Evolutionary conservation across 2,888 invertebrate species (phyloP).

Genomic region (Pristionchus maxplancki): DNA sequence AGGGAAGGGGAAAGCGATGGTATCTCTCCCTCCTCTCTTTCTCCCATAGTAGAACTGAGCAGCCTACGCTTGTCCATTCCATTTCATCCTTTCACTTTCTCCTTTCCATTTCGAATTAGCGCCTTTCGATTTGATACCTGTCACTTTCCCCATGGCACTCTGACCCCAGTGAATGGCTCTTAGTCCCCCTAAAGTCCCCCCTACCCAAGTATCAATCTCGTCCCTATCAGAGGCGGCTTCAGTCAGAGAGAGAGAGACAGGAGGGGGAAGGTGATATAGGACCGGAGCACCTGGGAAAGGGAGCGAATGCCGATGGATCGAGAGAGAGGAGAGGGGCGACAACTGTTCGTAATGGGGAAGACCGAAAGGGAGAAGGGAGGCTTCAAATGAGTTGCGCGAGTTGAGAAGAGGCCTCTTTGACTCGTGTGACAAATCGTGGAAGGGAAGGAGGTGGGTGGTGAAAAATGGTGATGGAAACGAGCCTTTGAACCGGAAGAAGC

Average conservation of each 20-base stretch:
- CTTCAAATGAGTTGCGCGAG: slow-evolving; percentile 38
- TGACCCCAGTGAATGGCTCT: neutral
- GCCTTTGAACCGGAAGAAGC: slow-evolving; percentile 40
- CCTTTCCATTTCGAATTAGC: slow-evolving; percentile 10
- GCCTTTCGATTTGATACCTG: neutral
- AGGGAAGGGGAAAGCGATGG: neutral
- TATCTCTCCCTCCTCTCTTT: slow-evolving; percentile 8
- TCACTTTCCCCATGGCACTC: neutral
- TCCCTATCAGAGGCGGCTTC: slow-evolving; percentile 8
- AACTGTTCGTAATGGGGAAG: slow-evolving; percentile 22
- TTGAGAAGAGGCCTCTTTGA: neutral
- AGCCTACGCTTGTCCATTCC: neutral
- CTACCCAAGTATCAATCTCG: neutral
- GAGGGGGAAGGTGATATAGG: neutral
- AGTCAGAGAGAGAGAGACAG: neutral
- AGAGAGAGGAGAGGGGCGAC: neutral
- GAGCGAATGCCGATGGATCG: neutral
- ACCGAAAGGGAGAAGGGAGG: neutral
- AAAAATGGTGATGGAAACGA: slow-evolving; percentile 29
- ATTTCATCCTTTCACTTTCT: neutral
- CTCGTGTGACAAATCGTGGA: slow-evolving; percentile 25
- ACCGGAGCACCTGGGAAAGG: slow-evolving; percentile 23
- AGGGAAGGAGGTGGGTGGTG: neutral
- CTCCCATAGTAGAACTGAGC: neutral
- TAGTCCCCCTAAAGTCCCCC: neutral